Conservation (phyloP, 2,888 invertebrate species). For the Piscicola geometra region DNA sequence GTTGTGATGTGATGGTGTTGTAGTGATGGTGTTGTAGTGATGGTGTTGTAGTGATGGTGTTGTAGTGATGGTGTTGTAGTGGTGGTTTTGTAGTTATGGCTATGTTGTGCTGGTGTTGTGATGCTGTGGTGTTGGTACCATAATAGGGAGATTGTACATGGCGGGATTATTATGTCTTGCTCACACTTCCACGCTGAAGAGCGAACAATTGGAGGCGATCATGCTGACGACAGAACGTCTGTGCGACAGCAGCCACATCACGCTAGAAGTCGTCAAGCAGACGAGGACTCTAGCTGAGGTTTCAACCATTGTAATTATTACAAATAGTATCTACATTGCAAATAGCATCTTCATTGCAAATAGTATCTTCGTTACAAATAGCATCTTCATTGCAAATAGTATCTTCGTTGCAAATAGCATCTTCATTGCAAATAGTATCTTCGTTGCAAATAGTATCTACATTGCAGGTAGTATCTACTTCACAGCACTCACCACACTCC, state of each 20-base stretch:
- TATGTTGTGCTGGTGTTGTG: neutral
- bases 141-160: too few relatives aligned
- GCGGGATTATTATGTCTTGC: too few relatives aligned
- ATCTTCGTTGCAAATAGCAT: too few relatives aligned
- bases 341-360: too few relatives aligned
- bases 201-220: constrained; percentile 76
- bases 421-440: too few relatives aligned
- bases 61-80: constrained; percentile 10
- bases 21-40: constrained; percentile 41
- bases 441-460: neutral
- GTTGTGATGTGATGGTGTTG: neutral
- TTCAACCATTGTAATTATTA: constrained; percentile 33
- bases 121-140: too few relatives aligned
- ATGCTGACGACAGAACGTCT: constrained; percentile 82
- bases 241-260: constrained; percentile 76
- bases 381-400: too few relatives aligned
- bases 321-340: neutral
- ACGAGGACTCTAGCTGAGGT: constrained; percentile 80
- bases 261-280: constrained; percentile 88
- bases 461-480: too few relatives aligned
- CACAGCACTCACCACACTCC: constrained; percentile 29
- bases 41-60: neutral
- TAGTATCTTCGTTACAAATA: too few relatives aligned
- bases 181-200: too few relatives aligned
- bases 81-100: neutral